Evolutionary conservation across 1,140 invertebrate species (phyloP).

Genomic region (Brachystomella parvula): DNA sequence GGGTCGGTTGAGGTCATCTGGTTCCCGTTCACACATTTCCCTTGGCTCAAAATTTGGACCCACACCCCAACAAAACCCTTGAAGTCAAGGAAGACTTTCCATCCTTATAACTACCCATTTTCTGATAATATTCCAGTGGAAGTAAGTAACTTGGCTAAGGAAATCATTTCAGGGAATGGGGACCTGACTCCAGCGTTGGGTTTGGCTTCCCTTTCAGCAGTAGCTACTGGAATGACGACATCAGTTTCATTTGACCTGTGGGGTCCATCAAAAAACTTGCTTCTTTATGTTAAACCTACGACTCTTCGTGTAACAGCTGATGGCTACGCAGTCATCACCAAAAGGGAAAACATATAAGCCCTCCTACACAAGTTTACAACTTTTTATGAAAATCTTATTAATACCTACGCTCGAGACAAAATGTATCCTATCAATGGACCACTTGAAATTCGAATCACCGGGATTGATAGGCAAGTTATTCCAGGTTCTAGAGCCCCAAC

Average conservation of each 20-base stretch:
- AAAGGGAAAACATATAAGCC: conserved; percentile 14
- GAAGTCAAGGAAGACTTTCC: not conserved
- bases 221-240: not conserved
- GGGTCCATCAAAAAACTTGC: conserved; percentile 23
- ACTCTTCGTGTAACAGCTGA: conserved; percentile 1
- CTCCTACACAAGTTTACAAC: not conserved
- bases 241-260: conserved; percentile 21
- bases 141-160: not conserved
- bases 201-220: not conserved
- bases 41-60: conserved; percentile 24
- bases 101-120: conserved; percentile 26
- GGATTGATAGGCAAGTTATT: conserved; percentile 18
- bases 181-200: conserved; percentile 2
- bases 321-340: conserved; percentile 19
- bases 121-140: conserved; percentile 12
- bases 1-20: conserved; percentile 20
- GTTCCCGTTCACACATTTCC: conserved; percentile 20
- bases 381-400: conserved; percentile 2
- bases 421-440: conserved; percentile 25
- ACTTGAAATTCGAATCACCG: conserved; percentile 17
- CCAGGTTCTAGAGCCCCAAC: not conserved
- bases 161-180: not conserved
- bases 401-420: not conserved
- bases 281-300: conserved; percentile 17
- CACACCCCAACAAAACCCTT: not conserved